Base-by-base conservation (phyloP, 2,888 invertebrate genomes). In the Chaetoderma sp. region DNA sequence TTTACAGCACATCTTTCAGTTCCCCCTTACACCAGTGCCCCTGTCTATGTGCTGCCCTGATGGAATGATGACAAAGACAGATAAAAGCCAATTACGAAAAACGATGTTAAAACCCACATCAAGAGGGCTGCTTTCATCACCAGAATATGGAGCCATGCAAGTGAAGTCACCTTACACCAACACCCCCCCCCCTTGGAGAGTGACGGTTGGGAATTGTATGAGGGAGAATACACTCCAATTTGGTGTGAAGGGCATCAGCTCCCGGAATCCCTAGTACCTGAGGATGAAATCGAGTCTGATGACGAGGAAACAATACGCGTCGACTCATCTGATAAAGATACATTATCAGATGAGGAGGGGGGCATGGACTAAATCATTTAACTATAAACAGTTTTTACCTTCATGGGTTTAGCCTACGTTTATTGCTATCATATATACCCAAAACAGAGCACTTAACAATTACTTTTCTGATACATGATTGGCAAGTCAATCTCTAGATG, bases 1-100 rank as follows among this genome's bases (percentile, higher is more conserved):
- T 44, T 27, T 65, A 13, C 60, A 54, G 28, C 42, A 61, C n/a
- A 49, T 65, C 2, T 21, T 65, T 13, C 23, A 18, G 16, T 62
- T 30, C 49, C 65, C 65, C 3, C 55, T 65, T 25, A 65, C 65
- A 8, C 49, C 61, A 28, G 60, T 65, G 4, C 65, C 65, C 16
- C 49, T 65, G 4, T 52, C 56, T n/a, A 45, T 62, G 45, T 65
- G 63, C 23, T 25, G 36, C 8, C 13, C 61, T 18, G 61, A 64
- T 60, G 64, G 64, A 3, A 64, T n/a, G n/a, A 60, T 64, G 54
- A 42, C 65, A 10, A 59, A 44, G 13, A 65, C 65, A 32, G 55
- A 54, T 28, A 64, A 60, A 28, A 27, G 63, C 30, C 25, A 49
- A 28, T 45, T 64, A 4, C 23, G 60, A 23, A 18, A 47, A 4